phyloP scores from a whole-genome alignment of 1,140 invertebrate genomes.

The Heliothis virescens region DNA sequence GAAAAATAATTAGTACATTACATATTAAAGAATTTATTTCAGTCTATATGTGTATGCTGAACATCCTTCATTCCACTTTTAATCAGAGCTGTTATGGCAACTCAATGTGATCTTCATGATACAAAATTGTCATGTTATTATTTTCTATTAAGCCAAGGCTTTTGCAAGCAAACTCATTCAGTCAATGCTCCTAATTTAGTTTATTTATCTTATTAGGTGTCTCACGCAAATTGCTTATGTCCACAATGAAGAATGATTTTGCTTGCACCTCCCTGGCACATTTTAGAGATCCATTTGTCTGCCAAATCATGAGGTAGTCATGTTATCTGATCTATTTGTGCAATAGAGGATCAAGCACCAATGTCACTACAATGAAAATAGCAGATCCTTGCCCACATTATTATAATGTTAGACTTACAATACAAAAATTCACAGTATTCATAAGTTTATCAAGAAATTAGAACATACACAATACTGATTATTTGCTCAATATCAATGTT shows the following conservation, averaged over 20 bases:
- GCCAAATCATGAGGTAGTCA: conserved; percentile 79
- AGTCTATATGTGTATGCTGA: conserved; percentile 1
- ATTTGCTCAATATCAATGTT: conserved; percentile 50
- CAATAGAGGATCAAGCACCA: conserved; percentile 42
- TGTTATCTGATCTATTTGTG: conserved; percentile 50
- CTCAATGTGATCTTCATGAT: conserved; percentile 41
- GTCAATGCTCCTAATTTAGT: not conserved
- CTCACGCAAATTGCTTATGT: conserved; percentile 16
- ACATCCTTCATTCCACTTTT: conserved; percentile 34
- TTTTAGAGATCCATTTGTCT: conserved; percentile 60
- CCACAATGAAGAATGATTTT: conserved; percentile 33
- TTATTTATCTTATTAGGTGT: conserved; percentile 19
- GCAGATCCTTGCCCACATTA: conserved; percentile 33
- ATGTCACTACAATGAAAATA: conserved; percentile 53
- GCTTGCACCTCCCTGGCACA: conserved; percentile 25
- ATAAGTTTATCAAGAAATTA: conserved; percentile 41
- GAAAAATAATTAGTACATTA: not conserved
- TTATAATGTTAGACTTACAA: conserved; percentile 29
- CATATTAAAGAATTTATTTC: conserved; percentile 3
- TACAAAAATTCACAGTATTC: conserved; percentile 35
- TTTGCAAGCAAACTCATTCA: conserved; percentile 38
- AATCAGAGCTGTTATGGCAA: conserved; percentile 40
- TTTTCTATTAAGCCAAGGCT: conserved; percentile 8
- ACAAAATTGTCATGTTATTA: conserved; percentile 43
- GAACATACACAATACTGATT: conserved; percentile 50